Conservation (phyloP, 2,888 invertebrate species). For the Zonitis immaculata region DNA sequence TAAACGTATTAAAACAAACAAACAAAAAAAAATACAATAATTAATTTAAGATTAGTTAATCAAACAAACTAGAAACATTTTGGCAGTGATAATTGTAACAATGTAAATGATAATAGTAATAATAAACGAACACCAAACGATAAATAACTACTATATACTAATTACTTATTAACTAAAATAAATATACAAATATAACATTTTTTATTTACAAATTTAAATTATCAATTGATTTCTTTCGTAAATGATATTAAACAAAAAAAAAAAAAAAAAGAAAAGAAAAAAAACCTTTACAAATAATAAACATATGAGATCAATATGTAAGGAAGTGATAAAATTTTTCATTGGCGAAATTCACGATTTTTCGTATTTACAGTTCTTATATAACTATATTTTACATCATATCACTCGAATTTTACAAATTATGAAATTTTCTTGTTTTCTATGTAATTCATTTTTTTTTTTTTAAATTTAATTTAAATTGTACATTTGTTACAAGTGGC, state of each 20-base stretch:
- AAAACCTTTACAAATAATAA: background rate
- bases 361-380: conserved; percentile 24
- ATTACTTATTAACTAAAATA: conserved; percentile 24
- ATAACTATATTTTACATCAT: conserved; percentile 24
- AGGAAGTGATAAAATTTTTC: conserved; percentile 24
- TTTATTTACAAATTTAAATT: conserved; percentile 31
- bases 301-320: conserved; percentile 42
- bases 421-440: no score
- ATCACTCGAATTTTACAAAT: conserved; percentile 21
- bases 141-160: background rate
- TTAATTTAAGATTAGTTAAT: background rate
- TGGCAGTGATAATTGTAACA: conserved; percentile 18
- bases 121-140: background rate
- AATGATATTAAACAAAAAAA: background rate
- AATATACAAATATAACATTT: conserved; percentile 32
- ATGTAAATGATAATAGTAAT: background rate
- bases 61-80: conserved; percentile 13
- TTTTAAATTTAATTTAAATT: conserved; percentile 35
- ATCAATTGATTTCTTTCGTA: conserved; percentile 25
- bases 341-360: conserved; percentile 25
- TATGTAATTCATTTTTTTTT: conserved; percentile 22
- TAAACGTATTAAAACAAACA: background rate
- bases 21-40: conserved; percentile 1
- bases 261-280: no score
- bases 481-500: conserved; percentile 50